Conservation (phyloP, 2,888 invertebrate genomes). For the Flabesymbios commensalis region DNA sequence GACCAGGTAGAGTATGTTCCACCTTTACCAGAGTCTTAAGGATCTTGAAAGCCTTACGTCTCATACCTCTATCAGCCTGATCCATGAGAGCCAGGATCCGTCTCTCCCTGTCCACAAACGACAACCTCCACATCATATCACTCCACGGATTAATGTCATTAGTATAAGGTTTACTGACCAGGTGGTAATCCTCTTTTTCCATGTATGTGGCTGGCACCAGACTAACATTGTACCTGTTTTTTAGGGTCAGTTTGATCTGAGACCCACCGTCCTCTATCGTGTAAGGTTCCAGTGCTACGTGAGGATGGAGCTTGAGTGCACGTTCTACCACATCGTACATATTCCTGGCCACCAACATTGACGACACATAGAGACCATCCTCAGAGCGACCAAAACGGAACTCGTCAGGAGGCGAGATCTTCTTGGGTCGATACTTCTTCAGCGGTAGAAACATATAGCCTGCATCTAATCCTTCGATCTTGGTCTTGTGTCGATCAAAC, state of each 20-base stretch:
- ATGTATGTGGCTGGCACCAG: conserved; percentile 18
- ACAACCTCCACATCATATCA: conserved; percentile 40
- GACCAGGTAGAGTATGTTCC: conserved; percentile 39
- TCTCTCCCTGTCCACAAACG: conserved; percentile 30
- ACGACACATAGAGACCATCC: conserved; percentile 41
- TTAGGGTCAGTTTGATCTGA: conserved; percentile 16
- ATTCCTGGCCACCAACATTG: conserved; percentile 39
- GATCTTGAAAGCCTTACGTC: conserved; percentile 38
- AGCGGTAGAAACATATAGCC: conserved; percentile 26
- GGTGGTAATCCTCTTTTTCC: conserved; percentile 10
- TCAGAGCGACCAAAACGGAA: conserved; percentile 36
- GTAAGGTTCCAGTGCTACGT: conserved; percentile 12
- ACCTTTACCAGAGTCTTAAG: conserved; percentile 33
- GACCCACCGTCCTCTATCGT: conserved; percentile 5
- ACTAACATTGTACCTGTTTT: conserved; percentile 15
- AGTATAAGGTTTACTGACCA: conserved; percentile 32
- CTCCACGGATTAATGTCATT: conserved; percentile 37
- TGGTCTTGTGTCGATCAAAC: conserved; percentile 14
- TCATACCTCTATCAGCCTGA: conserved; percentile 38
- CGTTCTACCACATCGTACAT: conserved; percentile 38
- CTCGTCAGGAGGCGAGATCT: conserved; percentile 6
- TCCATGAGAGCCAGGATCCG: conserved; percentile 37
- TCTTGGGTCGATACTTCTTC: conserved; percentile 1
- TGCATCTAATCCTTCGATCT: conserved; percentile 7
- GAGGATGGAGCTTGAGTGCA: conserved; percentile 25